Evolutionary conservation across 1,140 invertebrate species (phyloP).

Genomic region (Habropoda laboriosa): DNA sequence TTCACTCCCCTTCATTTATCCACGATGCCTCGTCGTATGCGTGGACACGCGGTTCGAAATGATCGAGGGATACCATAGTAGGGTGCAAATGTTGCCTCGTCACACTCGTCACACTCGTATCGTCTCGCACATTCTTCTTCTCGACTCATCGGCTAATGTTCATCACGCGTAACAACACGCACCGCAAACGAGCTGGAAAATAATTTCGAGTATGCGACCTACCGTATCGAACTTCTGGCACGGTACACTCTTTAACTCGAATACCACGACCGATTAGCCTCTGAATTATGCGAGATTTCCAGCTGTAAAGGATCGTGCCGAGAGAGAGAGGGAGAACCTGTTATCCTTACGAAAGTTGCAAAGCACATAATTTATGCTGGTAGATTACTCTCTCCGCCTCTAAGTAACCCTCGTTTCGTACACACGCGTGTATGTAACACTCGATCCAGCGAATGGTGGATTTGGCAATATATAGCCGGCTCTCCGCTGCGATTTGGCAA

Average conservation of each 20-base stretch:
- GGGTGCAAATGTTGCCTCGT: conserved; percentile 3
- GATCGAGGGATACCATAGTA: conserved; percentile 32
- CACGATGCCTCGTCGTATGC: background rate
- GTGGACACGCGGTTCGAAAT: conserved; percentile 42
- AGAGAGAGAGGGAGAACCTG: no score
- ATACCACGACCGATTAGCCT: background rate
- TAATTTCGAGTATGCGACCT: background rate
- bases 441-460: background rate
- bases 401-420: background rate
- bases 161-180: background rate
- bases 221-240: no score
- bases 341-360: conserved; percentile 5
- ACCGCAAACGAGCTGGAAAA: background rate
- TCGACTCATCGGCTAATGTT: background rate
- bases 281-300: background rate
- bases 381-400: background rate
- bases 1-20: background rate
- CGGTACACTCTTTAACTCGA: background rate
- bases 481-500: conserved; percentile 31
- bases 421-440: background rate
- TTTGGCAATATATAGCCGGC: conserved; percentile 27
- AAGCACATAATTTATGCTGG: background rate
- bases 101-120: no score
- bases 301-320: background rate
- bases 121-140: conserved; percentile 5